A percentile compares a stretch with the other conserved stretches of the same genome.
Evolutionary conservation across 2,888 invertebrate genomes (phyloP).

Genomic region (Melanargia galathea): DNA sequence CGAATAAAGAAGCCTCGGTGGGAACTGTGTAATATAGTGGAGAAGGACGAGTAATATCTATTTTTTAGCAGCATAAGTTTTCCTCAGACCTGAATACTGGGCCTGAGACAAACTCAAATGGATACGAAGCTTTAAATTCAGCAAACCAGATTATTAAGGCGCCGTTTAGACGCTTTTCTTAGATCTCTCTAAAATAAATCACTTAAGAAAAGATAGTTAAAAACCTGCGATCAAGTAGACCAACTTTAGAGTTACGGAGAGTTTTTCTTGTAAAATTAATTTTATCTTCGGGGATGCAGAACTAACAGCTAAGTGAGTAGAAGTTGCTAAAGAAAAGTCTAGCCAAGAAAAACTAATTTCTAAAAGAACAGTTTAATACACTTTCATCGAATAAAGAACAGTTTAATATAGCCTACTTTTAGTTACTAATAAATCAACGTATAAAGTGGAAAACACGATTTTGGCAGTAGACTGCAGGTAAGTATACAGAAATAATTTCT

Average conservation of each 20-base stretch:
- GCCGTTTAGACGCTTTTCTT: background rate
- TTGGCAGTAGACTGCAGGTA: too few species aligned
- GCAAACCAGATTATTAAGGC: background rate
- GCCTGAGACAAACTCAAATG: too few species aligned
- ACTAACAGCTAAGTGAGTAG: conserved; percentile 19
- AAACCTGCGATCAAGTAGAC: conserved; percentile 9
- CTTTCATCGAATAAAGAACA: conserved; percentile 2
- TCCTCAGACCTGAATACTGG: too few species aligned
- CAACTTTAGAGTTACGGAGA: conserved; percentile 10
- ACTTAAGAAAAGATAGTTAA: background rate
- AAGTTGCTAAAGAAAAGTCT: conserved; percentile 21
- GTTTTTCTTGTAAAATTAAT: conserved; percentile 13
- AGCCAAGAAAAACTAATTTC: conserved; percentile 17
- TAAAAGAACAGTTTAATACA: conserved; percentile 20
- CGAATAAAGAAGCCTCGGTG: too few species aligned
- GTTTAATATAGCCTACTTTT: background rate
- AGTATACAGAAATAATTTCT: too few species aligned
- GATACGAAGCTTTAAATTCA: background rate
- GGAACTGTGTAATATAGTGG: too few species aligned
- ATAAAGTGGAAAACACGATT: too few species aligned
- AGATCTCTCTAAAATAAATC: background rate
- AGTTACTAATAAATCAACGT: background rate
- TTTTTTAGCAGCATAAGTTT: too few species aligned
- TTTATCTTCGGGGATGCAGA: conserved; percentile 16
- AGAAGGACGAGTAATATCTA: too few species aligned